Evolutionary conservation across 2,113 vertebrate species (phyloP).

Genomic region (Erinaceus europaeus): DNA sequence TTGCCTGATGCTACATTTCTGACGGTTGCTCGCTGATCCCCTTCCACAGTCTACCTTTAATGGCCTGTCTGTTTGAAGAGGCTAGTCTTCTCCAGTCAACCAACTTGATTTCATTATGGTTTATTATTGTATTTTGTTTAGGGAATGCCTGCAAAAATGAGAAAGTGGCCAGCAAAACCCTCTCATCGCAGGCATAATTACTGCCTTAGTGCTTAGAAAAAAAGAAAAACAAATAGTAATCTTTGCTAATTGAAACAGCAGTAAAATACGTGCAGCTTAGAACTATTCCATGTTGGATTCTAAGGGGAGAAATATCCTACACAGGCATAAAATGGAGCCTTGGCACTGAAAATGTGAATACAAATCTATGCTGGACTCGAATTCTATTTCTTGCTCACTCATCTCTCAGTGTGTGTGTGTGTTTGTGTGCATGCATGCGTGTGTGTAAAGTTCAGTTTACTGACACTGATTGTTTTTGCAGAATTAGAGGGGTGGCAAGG

Average conservation of each 20-base stretch:
- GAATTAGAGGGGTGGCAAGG: slow-evolving; percentile 31
- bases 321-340: neutral
- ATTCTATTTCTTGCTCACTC: slow-evolving; percentile 30
- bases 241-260: slow-evolving; percentile 76
- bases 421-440: neutral
- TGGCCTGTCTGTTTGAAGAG: slow-evolving; percentile 45
- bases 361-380: too few relatives aligned
- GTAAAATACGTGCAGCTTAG: slow-evolving; percentile 73
- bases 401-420: neutral
- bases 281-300: slow-evolving; percentile 64
- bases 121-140: slow-evolving; percentile 68
- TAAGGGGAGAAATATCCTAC: neutral
- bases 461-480: slow-evolving; percentile 73
- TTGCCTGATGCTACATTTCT: slow-evolving; percentile 47
- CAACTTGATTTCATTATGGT: slow-evolving; percentile 57
- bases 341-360: neutral
- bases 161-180: slow-evolving; percentile 66
- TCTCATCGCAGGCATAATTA: slow-evolving; percentile 68
- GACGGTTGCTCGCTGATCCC: slow-evolving; percentile 45
- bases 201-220: slow-evolving; percentile 67
- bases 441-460: slow-evolving; percentile 17
- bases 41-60: slow-evolving; percentile 59
- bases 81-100: slow-evolving; percentile 33
- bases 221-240: slow-evolving; percentile 73
- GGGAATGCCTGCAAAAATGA: slow-evolving; percentile 59